phyloP scores from a whole-genome alignment of 2,113 vertebrate genomes.

The Daubentonia madagascariensis region DNA sequence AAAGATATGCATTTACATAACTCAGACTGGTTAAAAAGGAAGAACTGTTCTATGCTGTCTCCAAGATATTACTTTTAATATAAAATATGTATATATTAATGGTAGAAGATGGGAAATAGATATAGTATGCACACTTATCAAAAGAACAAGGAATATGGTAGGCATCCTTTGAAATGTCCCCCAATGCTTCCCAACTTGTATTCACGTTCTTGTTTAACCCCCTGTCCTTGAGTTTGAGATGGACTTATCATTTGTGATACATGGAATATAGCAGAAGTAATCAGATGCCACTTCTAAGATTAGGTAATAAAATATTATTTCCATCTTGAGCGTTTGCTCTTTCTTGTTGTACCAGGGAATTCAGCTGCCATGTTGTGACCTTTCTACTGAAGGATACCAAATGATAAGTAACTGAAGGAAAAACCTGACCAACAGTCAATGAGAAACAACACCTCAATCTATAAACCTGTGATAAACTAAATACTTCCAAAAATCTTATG shows the following conservation, averaged over 20 bases:
- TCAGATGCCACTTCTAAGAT: background rate
- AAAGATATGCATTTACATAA: background rate
- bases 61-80: background rate
- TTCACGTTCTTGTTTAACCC: background rate
- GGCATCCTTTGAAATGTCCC: background rate
- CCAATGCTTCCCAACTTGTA: background rate
- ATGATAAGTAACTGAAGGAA: background rate
- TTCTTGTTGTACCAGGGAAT: background rate
- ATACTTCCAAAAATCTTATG: background rate
- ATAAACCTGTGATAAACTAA: background rate
- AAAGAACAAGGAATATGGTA: background rate
- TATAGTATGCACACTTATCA: background rate
- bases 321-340: background rate
- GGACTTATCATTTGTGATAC: background rate
- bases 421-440: background rate
- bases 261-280: background rate
- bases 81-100: background rate
- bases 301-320: background rate
- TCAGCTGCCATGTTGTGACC: background rate
- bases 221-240: background rate
- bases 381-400: background rate
- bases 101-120: background rate
- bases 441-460: background rate
- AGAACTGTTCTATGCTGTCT: background rate
- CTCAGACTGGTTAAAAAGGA: background rate